These are phyloP conservation scores for Monomorium pharaonis DNA, from an alignment of 1,140 invertebrate genomes.

Conservation along the genomic window DNA sequence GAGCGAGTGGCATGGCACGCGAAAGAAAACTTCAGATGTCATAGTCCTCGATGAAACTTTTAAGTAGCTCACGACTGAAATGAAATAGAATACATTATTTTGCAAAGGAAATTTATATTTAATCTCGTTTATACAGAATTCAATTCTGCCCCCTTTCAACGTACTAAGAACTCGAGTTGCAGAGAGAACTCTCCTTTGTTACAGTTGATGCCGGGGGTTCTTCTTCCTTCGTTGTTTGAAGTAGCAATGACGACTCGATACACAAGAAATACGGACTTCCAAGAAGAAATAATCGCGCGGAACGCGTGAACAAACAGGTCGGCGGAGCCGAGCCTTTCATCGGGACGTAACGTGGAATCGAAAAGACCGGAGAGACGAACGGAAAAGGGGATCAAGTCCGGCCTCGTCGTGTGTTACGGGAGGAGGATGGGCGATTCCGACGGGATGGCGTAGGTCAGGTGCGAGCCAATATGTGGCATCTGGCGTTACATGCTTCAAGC, in stretches of 20 bases:
- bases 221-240: not conserved
- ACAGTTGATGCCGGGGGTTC: not conserved
- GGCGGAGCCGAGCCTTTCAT: not conserved
- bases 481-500: constrained; percentile 84
- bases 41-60: not conserved
- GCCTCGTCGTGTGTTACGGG: constrained; percentile 22
- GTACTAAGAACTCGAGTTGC: not conserved
- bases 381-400: constrained; percentile 32
- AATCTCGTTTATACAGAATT: not conserved
- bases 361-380: not conserved
- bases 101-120: not conserved
- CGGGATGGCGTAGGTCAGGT: constrained; percentile 69
- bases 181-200: not conserved
- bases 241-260: constrained; percentile 26
- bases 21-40: not conserved
- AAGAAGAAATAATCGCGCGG: not conserved
- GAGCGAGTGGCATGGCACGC: not conserved
- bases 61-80: not conserved
- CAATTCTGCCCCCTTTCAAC: not conserved
- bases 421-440: not conserved
- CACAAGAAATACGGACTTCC: not conserved
- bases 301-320: not conserved
- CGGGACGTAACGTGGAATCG: not conserved
- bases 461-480: constrained; percentile 83
- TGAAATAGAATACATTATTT: not conserved